Conservation (phyloP, 2,797 vertebrate species). For the Neosalanx taihuensis region DNA sequence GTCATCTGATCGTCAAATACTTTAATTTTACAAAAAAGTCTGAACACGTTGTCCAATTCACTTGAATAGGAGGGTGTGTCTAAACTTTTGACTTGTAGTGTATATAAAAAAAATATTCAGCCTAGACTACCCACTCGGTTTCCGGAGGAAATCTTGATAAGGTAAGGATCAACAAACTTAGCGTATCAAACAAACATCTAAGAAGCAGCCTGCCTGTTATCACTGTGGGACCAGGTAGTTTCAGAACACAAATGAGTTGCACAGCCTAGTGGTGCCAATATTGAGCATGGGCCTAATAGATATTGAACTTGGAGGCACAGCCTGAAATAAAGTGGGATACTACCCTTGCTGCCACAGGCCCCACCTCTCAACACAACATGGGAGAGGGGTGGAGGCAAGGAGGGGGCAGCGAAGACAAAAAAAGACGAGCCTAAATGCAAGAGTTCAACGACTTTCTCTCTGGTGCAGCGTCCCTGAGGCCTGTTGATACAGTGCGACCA, state of each 20-base stretch:
- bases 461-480: conserved; percentile 59
- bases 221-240: not conserved
- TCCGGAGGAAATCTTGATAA: not conserved
- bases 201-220: not conserved
- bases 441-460: conserved; percentile 66
- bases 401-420: conserved; percentile 5
- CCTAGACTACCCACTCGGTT: not conserved
- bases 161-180: not conserved
- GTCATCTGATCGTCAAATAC: not conserved
- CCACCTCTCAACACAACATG: conserved; percentile 32
- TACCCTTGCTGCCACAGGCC: conserved; percentile 15
- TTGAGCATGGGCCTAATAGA: conserved; percentile 31
- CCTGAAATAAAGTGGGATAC: conserved; percentile 55
- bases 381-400: conserved; percentile 18
- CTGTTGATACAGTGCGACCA: conserved; percentile 73
- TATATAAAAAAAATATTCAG: not conserved
- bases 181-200: not conserved
- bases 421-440: conserved; percentile 47
- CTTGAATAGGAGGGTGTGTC: too few species aligned
- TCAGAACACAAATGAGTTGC: conserved; percentile 14
- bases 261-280: conserved; percentile 39
- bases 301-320: conserved; percentile 39
- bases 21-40: not conserved
- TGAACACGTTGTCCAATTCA: too few species aligned
- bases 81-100: too few species aligned